Percentiles rank a stretch among this genome's conserved stretches.
Evolutionary conservation across 2,888 invertebrate genomes (phyloP).

Genomic region (Polydrusus cervinus): DNA sequence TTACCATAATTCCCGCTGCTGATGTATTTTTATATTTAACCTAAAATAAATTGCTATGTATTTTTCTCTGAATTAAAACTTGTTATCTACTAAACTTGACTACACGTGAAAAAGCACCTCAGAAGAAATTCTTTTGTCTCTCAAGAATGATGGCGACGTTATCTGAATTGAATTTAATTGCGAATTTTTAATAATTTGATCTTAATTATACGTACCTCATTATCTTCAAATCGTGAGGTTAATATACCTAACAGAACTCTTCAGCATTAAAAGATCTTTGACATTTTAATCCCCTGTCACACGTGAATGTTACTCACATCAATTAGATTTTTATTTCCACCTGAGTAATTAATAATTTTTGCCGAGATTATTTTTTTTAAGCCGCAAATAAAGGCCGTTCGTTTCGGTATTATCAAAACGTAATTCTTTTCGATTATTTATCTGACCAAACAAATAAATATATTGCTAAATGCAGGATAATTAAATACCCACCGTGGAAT

Average conservation of each 20-base stretch:
- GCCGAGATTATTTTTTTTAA: conserved; percentile 23
- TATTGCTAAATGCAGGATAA: conserved; percentile 1
- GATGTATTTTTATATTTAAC: too few relatives aligned
- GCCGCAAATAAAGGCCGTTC: conserved; percentile 14
- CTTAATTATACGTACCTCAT: neutral
- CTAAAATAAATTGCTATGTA: too few relatives aligned
- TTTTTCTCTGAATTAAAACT: too few relatives aligned
- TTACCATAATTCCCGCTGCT: too few relatives aligned
- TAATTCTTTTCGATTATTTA: conserved; percentile 7
- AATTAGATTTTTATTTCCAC: conserved; percentile 32
- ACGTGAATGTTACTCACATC: conserved; percentile 24
- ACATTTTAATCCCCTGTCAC: conserved; percentile 40
- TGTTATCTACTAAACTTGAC: too few relatives aligned
- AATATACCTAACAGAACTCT: conserved; percentile 24
- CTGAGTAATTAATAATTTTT: conserved; percentile 28
- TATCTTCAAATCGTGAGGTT: conserved; percentile 13
- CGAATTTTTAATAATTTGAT: too few relatives aligned
- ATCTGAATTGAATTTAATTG: too few relatives aligned
- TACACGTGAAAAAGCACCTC: too few relatives aligned
- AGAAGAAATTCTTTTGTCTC: neutral
- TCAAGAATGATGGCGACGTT: too few relatives aligned
- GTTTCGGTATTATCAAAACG: conserved; percentile 8
- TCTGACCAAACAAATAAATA: conserved; percentile 6
- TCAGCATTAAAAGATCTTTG: conserved; percentile 19
- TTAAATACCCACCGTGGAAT: neutral